Evolutionary conservation across 2,797 vertebrate species (phyloP), one percentile per base, ranked within the genome.

Genomic region (Arnoldichthys spilopterus): DNA sequence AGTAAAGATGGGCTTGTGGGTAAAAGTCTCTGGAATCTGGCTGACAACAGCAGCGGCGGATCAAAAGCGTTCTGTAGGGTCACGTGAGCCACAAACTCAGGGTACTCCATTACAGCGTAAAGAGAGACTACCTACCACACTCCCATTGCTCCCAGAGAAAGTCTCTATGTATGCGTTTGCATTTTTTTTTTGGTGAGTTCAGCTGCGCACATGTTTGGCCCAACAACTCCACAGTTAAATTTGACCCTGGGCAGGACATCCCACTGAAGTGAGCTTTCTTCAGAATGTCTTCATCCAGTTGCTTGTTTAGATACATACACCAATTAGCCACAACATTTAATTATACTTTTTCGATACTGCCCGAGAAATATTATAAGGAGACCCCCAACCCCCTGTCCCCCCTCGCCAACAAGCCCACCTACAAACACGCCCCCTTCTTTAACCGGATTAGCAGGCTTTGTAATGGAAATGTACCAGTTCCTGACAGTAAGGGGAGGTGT

Each of bases 191-290:
- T 74, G 62, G 20, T 72, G 7, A 80, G 68, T 43, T 86, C 84
- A 37, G 63, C 83, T 81, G 78, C 18, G 32, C 37, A 71, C 61
- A 24, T 45, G n/a, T 88, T 85, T 87, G 85, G 88, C 87, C 86
- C 69, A 2, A 32, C 22, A 74, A 72, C 82, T 79, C 66, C 78
- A 80, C 75, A 67, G 86, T 89, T 88, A 84, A 91, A 91, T 89
- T 83, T 76, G 89, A 93, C 83, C 86, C 90, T 61, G 15, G 28
- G 59, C 30, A 15, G 32, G 20, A 20, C 18, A 37, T 34, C 7
- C 30, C 18, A n/a, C 20, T 64, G 18, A 61, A 61, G 13, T 61
- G 58, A 34, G 12, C 28, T 3, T 26, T 58, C 22, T 12, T 58
- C 15, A 0, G 54, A 32, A 26, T 58, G 28, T 58, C 24, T 20